phyloP scores from a whole-genome alignment of 1,140 invertebrate species.

The Drosophila guanche region DNA sequence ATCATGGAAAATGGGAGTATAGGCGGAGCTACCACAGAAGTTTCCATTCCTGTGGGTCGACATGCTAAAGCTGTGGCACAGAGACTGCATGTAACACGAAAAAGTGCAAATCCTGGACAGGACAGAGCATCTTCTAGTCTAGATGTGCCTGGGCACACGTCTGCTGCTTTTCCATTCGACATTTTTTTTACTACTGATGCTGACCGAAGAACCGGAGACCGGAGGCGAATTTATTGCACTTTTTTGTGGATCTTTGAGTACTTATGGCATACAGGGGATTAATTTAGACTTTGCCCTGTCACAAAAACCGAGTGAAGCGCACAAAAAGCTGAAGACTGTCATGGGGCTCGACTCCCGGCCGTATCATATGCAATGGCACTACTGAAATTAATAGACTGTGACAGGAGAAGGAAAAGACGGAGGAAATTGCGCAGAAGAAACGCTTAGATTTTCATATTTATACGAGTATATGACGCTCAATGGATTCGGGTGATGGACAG shows the following conservation, averaged over 20 bases:
- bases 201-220: too few species aligned
- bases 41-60: slow-evolving; percentile 10
- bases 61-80: slow-evolving; percentile 6
- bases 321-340: slow-evolving; percentile 4
- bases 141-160: too few species aligned
- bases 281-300: slow-evolving; percentile 22
- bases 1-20: slow-evolving; percentile 44
- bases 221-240: slow-evolving; percentile 35
- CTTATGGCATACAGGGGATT: slow-evolving; percentile 3
- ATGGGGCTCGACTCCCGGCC: slow-evolving; percentile 7
- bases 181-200: slow-evolving; percentile 18
- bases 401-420: slow-evolving; percentile 9
- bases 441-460: slow-evolving; percentile 48
- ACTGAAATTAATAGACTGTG: slow-evolving; percentile 73
- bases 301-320: slow-evolving; percentile 12
- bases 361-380: slow-evolving; percentile 37
- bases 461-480: slow-evolving; percentile 49
- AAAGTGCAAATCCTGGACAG: too few species aligned
- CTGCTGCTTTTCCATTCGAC: not conserved
- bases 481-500: slow-evolving; percentile 56
- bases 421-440: slow-evolving; percentile 17
- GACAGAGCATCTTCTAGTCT: too few species aligned
- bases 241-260: slow-evolving; percentile 9
- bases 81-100: not conserved
- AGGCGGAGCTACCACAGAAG: slow-evolving; percentile 1